A percentile compares a stretch with the other conserved stretches of the same genome.
Conservation (phyloP, 2,888 invertebrate genomes). For the Ormyrus labotus region DNA sequence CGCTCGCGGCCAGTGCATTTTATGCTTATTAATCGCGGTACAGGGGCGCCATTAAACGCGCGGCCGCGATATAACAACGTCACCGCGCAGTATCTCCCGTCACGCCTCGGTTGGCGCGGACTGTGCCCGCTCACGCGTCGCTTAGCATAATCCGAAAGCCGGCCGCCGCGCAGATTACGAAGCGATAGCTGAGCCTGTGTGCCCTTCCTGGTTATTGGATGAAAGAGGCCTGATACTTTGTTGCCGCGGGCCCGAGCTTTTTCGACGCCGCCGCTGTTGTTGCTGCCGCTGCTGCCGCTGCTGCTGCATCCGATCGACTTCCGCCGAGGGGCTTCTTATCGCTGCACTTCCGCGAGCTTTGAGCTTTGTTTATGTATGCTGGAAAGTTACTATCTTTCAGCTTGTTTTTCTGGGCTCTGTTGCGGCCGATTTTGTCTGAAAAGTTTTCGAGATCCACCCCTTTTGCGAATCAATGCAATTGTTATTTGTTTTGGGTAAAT, state of each 20-base stretch:
- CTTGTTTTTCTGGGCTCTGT: slow-evolving; percentile 1
- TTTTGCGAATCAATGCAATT: no score
- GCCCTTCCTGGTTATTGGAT: background rate
- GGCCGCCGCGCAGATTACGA: slow-evolving; percentile 64
- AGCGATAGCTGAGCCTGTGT: slow-evolving; percentile 63
- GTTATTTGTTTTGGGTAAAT: no score
- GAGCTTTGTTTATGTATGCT: slow-evolving; percentile 42
- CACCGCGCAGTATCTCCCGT: slow-evolving; percentile 73
- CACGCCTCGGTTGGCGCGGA: slow-evolving; percentile 71
- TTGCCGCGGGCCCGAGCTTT: slow-evolving; percentile 44
- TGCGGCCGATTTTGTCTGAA: background rate
- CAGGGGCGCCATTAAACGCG: slow-evolving; percentile 60
- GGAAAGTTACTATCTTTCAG: slow-evolving; percentile 38
- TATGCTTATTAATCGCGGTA: slow-evolving; percentile 69
- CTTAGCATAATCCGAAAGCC: slow-evolving; percentile 71
- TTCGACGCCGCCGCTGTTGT: background rate
- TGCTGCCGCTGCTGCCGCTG: background rate
- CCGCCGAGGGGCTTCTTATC: slow-evolving; percentile 58
- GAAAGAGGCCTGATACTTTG: slow-evolving; percentile 16
- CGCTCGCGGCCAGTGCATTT: slow-evolving; percentile 57
- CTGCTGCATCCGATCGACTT: slow-evolving; percentile 46
- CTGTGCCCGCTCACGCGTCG: slow-evolving; percentile 74
- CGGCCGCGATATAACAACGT: slow-evolving; percentile 66
- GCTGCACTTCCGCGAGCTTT: slow-evolving; percentile 33
- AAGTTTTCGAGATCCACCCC: slow-evolving; percentile 14